Conservation (phyloP, 2,113 vertebrate genomes). For the Carlito syrichta region DNA sequence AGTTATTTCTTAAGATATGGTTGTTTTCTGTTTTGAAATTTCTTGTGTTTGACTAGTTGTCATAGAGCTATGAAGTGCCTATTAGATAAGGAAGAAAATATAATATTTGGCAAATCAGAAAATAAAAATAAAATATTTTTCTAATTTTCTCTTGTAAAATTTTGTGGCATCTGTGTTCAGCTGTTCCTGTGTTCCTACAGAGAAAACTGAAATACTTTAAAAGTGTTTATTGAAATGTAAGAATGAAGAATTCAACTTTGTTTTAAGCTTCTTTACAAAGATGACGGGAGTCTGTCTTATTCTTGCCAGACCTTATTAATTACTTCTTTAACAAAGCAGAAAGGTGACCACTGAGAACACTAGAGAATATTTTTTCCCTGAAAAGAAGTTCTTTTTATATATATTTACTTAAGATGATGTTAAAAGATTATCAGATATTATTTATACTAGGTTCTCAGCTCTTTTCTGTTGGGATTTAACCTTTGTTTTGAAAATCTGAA, state of each 20-base stretch:
- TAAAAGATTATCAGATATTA: not conserved
- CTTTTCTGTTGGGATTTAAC: not conserved
- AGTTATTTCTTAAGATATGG: not conserved
- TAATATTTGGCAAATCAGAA: constrained; percentile 11
- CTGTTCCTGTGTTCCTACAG: not conserved
- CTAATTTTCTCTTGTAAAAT: not conserved
- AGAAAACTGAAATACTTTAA: constrained; percentile 30
- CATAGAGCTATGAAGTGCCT: not conserved
- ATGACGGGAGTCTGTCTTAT: not conserved
- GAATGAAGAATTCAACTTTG: not conserved
- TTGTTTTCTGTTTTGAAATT: constrained; percentile 44
- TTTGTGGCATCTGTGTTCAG: not conserved
- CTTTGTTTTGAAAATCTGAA: not conserved
- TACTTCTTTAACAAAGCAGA: constrained; percentile 26
- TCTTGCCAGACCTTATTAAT: not conserved
- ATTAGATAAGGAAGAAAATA: not conserved
- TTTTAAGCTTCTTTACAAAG: constrained; percentile 25
- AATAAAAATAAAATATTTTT: constrained; percentile 4
- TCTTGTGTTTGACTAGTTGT: constrained; percentile 5
- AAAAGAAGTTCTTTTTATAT: not conserved
- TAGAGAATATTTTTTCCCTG: not conserved
- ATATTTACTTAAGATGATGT: not conserved
- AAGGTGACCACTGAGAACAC: not conserved
- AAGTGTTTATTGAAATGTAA: constrained; percentile 30
- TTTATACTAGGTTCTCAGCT: not conserved